Base-by-base conservation (phyloP, 2,888 invertebrate genomes). In the Ypsolopha scabrella region DNA sequence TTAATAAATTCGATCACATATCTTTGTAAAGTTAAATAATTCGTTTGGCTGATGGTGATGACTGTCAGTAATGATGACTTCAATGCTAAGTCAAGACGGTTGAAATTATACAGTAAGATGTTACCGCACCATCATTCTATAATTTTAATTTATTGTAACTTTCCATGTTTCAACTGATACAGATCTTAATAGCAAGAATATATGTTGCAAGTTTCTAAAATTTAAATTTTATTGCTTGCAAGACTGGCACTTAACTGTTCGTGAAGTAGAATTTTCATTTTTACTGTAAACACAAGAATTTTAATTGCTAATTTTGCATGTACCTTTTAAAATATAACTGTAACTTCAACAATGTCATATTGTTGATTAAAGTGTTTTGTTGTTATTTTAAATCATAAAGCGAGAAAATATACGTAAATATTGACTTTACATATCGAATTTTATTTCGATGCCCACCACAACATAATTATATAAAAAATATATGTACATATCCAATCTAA, bases 361-460 rank as follows among this genome's bases (percentile, higher is more conserved):
- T 78, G 79, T 80, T 80, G 70, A 73, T 66, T 71, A 65, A 72
- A 65, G 62, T 63, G 77, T 69, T 49, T 43, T 9, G 39, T 75
- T 79, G 74, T 81, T 83, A 75, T 83, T 83, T 78, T 72, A 72
- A 79, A 72, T 72, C 67, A 67, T 76, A 78, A 80, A 78, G 80
- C 76, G 72, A 75, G 67, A 71, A 82, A 83, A 83, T 80, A 81
- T 85, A 85, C 83, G 81, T 85, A 85, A 82, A 81, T 80, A 83
- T 85, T 83, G 82, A 82, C 82, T 82, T 85, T 34, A 60, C 69
- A 56, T 53, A 63, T 69, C 51, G 70, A 68, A 67, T 79, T 64
- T 61, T 38, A 62, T 67, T 63, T 62, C 33, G n/a, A 34, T 13
- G 1, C 13, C 14, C 24, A 13, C 11, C 8, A 43, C 9, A 43